Conservation (phyloP, 2,797 vertebrate species). For the Chelon labrosus region DNA sequence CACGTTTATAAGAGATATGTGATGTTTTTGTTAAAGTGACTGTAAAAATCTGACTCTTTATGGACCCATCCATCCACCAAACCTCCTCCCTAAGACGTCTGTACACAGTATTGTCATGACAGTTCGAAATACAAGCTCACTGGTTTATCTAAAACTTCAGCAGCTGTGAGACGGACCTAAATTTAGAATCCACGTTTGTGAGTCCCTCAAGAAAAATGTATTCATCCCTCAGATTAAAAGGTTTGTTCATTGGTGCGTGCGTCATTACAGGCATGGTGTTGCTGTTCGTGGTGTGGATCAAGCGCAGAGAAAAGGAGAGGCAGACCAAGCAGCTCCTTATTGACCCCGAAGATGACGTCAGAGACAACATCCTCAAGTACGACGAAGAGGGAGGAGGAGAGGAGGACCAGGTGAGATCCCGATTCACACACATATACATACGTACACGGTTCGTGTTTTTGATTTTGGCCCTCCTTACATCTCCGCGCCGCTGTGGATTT, state of each 20-base stretch:
- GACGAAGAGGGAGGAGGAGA: constrained; percentile 96
- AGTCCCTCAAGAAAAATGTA: too few species aligned
- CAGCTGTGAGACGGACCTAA: too few species aligned
- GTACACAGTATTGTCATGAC: too few species aligned
- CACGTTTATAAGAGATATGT: not conserved
- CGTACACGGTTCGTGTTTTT: not conserved
- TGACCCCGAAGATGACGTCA: constrained; percentile 94
- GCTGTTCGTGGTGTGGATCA: constrained; percentile 94
- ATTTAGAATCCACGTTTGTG: too few species aligned
- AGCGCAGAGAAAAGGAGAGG: constrained; percentile 92
- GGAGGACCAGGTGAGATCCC: constrained; percentile 91
- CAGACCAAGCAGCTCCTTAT: constrained; percentile 96
- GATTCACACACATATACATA: not conserved
- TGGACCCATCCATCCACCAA: too few species aligned
- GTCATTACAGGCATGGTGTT: constrained; percentile 90
- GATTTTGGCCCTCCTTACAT: constrained; percentile 17
- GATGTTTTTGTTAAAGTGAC: constrained; percentile 1
- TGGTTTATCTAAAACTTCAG: too few species aligned
- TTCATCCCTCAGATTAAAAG: too few species aligned
- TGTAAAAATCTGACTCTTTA: too few species aligned
- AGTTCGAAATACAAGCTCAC: too few species aligned
- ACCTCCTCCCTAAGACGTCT: too few species aligned
- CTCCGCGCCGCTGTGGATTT: constrained; percentile 27
- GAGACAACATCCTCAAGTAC: constrained; percentile 96
- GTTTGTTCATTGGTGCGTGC: constrained; percentile 17